A percentile compares a stretch with the other conserved stretches of the same genome.
phyloP scores from a whole-genome alignment of 2,888 invertebrate genomes.

The Spatulosminthurus flaviceps region DNA sequence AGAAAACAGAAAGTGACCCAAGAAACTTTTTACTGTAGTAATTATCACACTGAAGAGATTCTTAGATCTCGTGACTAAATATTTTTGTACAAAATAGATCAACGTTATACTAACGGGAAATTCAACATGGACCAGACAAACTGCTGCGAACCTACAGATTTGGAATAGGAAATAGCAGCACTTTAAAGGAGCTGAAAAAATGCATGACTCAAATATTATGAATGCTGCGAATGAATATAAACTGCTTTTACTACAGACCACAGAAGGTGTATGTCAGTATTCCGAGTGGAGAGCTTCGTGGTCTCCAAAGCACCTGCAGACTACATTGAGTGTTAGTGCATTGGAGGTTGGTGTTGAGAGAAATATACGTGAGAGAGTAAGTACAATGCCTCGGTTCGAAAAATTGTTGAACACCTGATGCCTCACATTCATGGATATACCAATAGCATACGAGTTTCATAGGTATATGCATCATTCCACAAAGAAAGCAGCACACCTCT shows the following conservation, averaged over 20 bases:
- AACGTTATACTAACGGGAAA: neutral
- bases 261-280: neutral
- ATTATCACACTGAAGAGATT: conserved; percentile 12
- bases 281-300: neutral
- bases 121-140: neutral
- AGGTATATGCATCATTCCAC: no score
- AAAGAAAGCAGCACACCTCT: no score
- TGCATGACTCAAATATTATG: conserved; percentile 38
- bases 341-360: no score
- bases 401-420: no score
- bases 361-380: no score
- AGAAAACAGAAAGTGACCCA: no score
- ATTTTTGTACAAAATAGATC: neutral
- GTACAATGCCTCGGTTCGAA: no score
- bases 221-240: conserved; percentile 25
- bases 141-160: neutral
- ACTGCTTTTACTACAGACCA: conserved; percentile 8
- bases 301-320: neutral
- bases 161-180: neutral
- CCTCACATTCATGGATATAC: no score
- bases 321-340: neutral
- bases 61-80: neutral
- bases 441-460: no score
- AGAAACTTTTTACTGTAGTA: no score
- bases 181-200: conserved; percentile 11